Evolutionary conservation across 2,888 invertebrate genomes (phyloP).

Genomic region (Diadromus collaris): DNA sequence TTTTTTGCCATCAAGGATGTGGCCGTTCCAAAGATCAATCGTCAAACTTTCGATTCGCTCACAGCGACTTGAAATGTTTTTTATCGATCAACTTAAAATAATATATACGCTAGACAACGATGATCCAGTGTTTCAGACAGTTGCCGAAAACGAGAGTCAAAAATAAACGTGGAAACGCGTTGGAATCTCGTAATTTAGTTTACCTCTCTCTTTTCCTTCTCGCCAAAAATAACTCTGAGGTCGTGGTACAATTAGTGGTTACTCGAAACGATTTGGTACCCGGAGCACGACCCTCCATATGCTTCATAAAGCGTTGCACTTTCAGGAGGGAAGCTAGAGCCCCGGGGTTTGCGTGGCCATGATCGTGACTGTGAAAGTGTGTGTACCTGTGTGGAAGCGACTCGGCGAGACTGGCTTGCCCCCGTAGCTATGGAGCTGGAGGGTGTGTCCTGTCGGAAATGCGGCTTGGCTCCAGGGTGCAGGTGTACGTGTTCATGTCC

Average conservation of each 20-base stretch:
- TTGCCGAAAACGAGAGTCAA: neutral
- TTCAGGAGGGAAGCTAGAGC: slow-evolving; percentile 43
- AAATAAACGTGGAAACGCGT: neutral
- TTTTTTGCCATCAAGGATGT: too few relatives aligned
- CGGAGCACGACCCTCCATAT: slow-evolving; percentile 70
- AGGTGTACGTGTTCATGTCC: slow-evolving; percentile 20
- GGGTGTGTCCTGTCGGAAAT: slow-evolving; percentile 38
- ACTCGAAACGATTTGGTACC: slow-evolving; percentile 65
- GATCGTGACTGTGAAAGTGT: slow-evolving; percentile 32
- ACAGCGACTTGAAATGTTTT: neutral
- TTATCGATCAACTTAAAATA: neutral
- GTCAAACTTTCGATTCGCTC: neutral
- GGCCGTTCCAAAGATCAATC: neutral
- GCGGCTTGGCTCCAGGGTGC: slow-evolving; percentile 33
- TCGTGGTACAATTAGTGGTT: slow-evolving; percentile 74
- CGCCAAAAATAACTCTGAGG: slow-evolving; percentile 69
- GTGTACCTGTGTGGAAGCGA: slow-evolving; percentile 16
- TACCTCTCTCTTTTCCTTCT: slow-evolving; percentile 7
- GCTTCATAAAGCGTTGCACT: slow-evolving; percentile 73
- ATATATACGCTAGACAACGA: neutral
- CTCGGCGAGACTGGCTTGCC: slow-evolving; percentile 7
- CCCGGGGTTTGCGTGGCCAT: slow-evolving; percentile 30
- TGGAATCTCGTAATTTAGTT: neutral
- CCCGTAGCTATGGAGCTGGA: slow-evolving; percentile 22
- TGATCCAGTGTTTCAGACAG: neutral